Base-by-base conservation (phyloP, 2,888 invertebrate species). In the Platycheirus rosarum region DNA sequence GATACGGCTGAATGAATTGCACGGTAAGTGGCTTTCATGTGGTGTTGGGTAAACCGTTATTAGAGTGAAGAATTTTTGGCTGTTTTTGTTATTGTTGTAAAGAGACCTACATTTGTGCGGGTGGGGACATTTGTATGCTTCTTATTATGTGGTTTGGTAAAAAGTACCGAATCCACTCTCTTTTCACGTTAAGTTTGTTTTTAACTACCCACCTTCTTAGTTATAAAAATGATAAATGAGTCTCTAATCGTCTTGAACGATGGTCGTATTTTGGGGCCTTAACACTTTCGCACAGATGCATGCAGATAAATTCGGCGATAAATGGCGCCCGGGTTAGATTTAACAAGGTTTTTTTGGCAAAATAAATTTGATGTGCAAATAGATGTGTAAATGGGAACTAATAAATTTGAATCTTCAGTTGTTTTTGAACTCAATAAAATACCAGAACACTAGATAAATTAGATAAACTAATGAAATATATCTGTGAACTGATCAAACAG, bases 1-100 rank as follows among this genome's bases (percentile, higher is more conserved):
- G 69, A 79, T 75, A 79, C 48, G 75, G 79, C 49, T 79, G 79
- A 79, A 74, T 79, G 69, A 79, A 79, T 75, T 75, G 79, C 75
- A 79, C 75, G 75, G 79, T 79, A 79, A 79, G 79, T 79, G 79
- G 79, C 79, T 79, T 79, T 75, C 74, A 49, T 75, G 74, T 75
- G 74, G 75, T 60, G 73, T 68, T 68, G 46, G 73, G 66, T 23
- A 62, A 68, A 46, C 46, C 26, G 23, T 77, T 71, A 68, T 68
- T 66, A 62, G 62, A 68, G 23, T 46, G 48, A 66, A 71, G 63
- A 46, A 32, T 26, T 49, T 62, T 49, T 70, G 42, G 60, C 8
- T 1, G 2, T 42, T 2, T 37, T 8, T 65, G 46, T 35, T 37
- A n/a, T 18, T 29, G 18, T n/a, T 9, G 16, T 42, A 26, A 46